Evolutionary conservation across 64 coral and sea anemone genomes (phyloP).

Genomic region (Trachythela sp.): DNA sequence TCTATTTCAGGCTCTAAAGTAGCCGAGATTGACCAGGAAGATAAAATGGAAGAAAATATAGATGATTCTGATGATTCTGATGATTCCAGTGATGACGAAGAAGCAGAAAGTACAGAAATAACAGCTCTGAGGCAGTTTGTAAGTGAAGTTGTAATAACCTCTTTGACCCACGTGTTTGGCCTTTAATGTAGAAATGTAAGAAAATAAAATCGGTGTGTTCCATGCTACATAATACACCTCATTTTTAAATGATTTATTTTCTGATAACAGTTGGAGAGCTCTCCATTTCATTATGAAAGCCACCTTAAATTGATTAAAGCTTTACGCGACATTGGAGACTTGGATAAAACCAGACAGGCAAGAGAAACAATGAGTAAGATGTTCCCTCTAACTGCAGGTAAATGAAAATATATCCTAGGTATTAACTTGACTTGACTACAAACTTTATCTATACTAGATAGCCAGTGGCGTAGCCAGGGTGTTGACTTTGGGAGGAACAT

Average conservation of each 20-base stretch:
- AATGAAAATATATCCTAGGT: background rate
- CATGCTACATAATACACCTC: background rate
- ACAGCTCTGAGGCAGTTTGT: background rate
- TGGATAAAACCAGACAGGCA: conserved; percentile 68
- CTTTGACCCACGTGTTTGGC: background rate
- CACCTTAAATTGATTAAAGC: conserved; percentile 81
- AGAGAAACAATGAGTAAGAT: conserved; percentile 83
- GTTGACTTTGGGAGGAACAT: too few relatives aligned
- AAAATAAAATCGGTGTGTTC: background rate
- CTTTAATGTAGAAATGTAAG: too few relatives aligned
- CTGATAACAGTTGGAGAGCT: conserved; percentile 54
- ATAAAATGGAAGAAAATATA: conserved; percentile 35
- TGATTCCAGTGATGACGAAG: conserved; percentile 59
- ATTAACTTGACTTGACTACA: background rate
- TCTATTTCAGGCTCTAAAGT: background rate
- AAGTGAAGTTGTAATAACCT: background rate
- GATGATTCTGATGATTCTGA: conserved; percentile 42
- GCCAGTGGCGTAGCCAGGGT: too few relatives aligned
- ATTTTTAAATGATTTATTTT: background rate
- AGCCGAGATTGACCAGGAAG: conserved; percentile 37
- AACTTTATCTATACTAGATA: background rate
- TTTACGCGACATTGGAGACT: conserved; percentile 74
- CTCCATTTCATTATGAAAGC: conserved; percentile 89
- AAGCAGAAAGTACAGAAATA: conserved; percentile 53
- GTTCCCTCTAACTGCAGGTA: conserved; percentile 95